Evolutionary conservation across 2,797 vertebrate genomes (phyloP).

Genomic region (Oryzias sinensis): DNA sequence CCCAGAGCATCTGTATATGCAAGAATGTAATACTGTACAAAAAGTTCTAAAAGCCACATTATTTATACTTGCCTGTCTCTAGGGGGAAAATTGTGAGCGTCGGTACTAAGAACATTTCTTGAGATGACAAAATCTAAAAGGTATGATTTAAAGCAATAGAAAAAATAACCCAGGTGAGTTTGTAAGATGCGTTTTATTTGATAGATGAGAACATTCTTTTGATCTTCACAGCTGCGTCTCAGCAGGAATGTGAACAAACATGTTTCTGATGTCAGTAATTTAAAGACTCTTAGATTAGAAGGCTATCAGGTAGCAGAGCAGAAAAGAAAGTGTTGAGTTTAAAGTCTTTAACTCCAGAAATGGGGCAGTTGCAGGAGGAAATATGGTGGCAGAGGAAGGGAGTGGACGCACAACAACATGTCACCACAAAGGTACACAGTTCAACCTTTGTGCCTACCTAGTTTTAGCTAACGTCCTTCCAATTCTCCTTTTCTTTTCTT

Average conservation of each 20-base stretch:
- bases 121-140: not conserved
- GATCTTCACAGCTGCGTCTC: not conserved
- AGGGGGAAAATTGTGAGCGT: too few relatives aligned
- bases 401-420: conserved; percentile 6
- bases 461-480: conserved; percentile 30
- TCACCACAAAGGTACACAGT: conserved; percentile 14
- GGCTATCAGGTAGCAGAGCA: conserved; percentile 2
- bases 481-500: conserved; percentile 27
- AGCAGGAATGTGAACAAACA: conserved; percentile 1
- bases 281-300: not conserved
- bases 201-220: not conserved
- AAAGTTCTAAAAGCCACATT: too few relatives aligned
- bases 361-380: conserved; percentile 1
- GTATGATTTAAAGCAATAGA: conserved; percentile 7
- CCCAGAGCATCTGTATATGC: too few relatives aligned
- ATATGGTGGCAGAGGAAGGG: not conserved
- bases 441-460: conserved; percentile 14
- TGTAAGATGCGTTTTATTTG: conserved; percentile 1
- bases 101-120: too few relatives aligned
- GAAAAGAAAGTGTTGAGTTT: conserved; percentile 12
- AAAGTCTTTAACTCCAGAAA: conserved; percentile 17
- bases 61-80: too few relatives aligned
- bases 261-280: conserved; percentile 5
- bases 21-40: too few relatives aligned
- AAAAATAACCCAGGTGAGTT: not conserved